Base-by-base conservation (phyloP, 1,140 invertebrate species). In the Drosophila repletoides region DNA sequence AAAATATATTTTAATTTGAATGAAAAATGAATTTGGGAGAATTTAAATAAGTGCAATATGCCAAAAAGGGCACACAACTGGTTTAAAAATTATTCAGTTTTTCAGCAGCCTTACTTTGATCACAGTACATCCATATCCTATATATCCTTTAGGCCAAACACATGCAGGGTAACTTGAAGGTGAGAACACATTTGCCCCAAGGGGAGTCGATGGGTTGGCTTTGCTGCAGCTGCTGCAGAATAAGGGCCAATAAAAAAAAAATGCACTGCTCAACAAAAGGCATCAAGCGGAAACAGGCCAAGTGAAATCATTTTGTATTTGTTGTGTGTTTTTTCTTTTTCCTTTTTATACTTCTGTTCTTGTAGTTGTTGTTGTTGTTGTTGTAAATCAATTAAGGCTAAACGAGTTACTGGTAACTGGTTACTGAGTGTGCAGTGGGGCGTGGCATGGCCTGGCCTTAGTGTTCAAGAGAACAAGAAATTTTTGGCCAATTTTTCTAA, bases 231-330 rank as follows among this genome's bases (percentile, higher is more conserved):
- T 46, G 52, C 51, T 46, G 31, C 10, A 10, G 29, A 72, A 58
- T 29, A 36, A 56, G 40, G 41, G 41, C 33, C 66, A 59, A 28
- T 43, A 53, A 66, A 66, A 58, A 48, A 43, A 38, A 28, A 58
- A 26, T 55, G 43, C 22, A 58, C 33, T 55, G 43, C 22, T 52
- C 52, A 14, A 17, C 26, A 17, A 46, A 46, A 48, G 34, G 53
- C 29, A 65, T 40, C 53, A 49, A 59, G 9, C 52, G 14, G 60
- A 59, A 61, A 46, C 28, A 21, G 36, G 67, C 36, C 60, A 59
- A 59, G 52, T 53, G 56, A 68, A 59, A 55, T 77, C 60, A 77
- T 55, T 69, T 65, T 19, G 63, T 31, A 68, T 53, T 77, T 77
- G 68, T 73, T 74, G 59, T 40, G 53, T 51, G 48, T 24, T 70